A percentile compares a stretch with the other conserved stretches of the same genome.
Conservation (phyloP, 2,113 vertebrate genomes). For the Apistogramma diplotaenia region DNA sequence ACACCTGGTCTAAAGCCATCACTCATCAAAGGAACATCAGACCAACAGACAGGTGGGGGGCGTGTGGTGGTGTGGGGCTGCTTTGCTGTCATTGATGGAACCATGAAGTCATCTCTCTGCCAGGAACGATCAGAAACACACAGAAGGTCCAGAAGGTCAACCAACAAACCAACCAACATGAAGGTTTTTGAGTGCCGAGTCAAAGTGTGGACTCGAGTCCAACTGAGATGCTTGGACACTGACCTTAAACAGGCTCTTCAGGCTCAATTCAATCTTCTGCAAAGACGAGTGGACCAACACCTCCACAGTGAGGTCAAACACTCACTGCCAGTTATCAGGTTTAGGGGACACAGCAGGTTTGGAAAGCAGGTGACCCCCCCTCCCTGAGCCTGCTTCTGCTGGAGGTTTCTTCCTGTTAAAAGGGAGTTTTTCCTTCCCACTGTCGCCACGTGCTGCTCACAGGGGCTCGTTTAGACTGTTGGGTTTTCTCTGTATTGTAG, state of each 20-base stretch:
- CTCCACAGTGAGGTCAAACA: not conserved
- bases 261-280: not conserved
- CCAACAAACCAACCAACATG: not conserved
- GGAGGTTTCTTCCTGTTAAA: no score
- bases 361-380: no score
- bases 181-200: not conserved
- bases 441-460: no score
- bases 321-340: not conserved
- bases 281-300: not conserved
- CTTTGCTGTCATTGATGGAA: not conserved
- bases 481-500: no score
- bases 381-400: no score
- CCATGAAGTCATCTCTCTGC: not conserved
- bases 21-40: not conserved
- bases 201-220: no score
- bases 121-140: not conserved
- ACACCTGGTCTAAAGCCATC: no score
- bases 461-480: no score
- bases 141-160: rapidly evolving
- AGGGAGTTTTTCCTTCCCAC: no score
- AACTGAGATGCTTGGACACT: no score
- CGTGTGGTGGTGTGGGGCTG: not conserved
- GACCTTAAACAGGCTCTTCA: no score
- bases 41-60: not conserved
- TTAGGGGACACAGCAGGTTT: no score